A percentile compares a stretch with the other conserved stretches of the same genome.
Conservation (phyloP, 2,888 invertebrate genomes). For the Lacanobia wlatinum region DNA sequence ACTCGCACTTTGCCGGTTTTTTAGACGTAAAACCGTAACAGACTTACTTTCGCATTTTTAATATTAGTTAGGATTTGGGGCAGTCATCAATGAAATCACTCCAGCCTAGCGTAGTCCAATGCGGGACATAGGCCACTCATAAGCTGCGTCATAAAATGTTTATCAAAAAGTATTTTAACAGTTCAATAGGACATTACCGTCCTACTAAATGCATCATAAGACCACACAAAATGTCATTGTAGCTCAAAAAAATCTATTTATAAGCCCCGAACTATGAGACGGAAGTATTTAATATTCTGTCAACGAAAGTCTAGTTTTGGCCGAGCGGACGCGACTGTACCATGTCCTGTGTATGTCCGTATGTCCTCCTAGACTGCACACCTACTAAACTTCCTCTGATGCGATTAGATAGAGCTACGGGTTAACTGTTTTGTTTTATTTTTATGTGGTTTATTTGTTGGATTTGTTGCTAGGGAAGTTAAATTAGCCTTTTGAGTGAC, state of each 20-base stretch:
- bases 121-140: too few species aligned
- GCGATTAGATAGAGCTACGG: constrained; percentile 16
- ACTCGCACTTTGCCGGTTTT: too few species aligned
- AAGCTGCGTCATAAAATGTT: too few species aligned
- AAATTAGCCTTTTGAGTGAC: neutral
- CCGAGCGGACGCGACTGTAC: constrained; percentile 70
- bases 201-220: constrained; percentile 14
- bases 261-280: constrained; percentile 59
- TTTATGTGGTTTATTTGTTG: constrained; percentile 1
- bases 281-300: constrained; percentile 72
- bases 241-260: constrained; percentile 38
- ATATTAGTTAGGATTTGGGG: neutral
- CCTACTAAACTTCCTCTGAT: constrained; percentile 39
- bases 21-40: too few species aligned
- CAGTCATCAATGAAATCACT: neutral
- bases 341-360: constrained; percentile 52
- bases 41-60: too few species aligned
- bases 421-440: constrained; percentile 4
- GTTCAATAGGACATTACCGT: neutral
- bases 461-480: neutral
- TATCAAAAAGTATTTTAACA: neutral
- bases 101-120: neutral
- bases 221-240: constrained; percentile 26
- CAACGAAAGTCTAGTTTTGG: constrained; percentile 72
- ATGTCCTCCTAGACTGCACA: constrained; percentile 59